Conservation (phyloP, 1,140 invertebrate genomes). For the Teleogryllus occipitalis region DNA sequence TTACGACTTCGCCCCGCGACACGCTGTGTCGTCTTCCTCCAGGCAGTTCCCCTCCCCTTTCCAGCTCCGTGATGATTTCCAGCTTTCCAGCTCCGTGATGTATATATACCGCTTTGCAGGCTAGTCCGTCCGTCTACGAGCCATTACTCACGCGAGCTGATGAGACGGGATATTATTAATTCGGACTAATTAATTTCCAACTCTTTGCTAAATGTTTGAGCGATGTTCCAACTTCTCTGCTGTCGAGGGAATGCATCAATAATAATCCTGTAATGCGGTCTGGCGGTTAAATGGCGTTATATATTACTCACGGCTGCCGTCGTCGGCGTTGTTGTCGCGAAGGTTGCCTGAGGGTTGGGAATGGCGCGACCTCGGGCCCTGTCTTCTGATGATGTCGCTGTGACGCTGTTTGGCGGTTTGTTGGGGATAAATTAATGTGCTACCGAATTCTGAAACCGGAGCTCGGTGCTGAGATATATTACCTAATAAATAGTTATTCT, state of each 20-base stretch:
- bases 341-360: too few species aligned
- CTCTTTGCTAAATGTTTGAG: background rate
- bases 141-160: background rate
- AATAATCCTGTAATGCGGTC: background rate
- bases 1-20: background rate
- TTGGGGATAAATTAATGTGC: too few species aligned
- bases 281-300: background rate
- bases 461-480: too few species aligned
- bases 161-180: constrained; percentile 1
- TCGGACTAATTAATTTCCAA: constrained; percentile 1
- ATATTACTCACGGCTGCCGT: background rate
- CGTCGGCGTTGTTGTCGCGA: background rate
- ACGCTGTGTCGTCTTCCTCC: background rate
- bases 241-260: constrained; percentile 3
- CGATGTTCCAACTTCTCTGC: background rate
- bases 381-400: too few species aligned
- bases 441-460: too few species aligned
- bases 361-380: too few species aligned
- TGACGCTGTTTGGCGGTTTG: too few species aligned
- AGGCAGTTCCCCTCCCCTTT: background rate
- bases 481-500: too few species aligned
- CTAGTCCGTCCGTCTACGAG: background rate
- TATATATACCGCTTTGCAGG: background rate
- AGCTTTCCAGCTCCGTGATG: background rate
- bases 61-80: background rate